phyloP scores from a whole-genome alignment of 1,140 invertebrate species.

The Sinonovacula constricta region DNA sequence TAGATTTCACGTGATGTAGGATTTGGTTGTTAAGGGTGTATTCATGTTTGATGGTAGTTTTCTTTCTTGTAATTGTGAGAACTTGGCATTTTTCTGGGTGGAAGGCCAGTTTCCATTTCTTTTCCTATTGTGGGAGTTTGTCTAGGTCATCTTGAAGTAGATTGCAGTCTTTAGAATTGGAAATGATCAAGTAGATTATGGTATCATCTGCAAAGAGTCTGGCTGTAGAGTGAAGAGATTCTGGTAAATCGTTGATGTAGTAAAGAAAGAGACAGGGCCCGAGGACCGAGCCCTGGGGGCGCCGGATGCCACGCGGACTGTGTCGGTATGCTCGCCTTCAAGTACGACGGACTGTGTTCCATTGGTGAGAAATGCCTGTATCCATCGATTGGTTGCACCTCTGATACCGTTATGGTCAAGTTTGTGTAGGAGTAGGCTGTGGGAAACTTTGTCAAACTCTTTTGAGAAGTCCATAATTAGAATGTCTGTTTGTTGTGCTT shows the following conservation, averaged over 20 bases:
- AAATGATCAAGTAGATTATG: background rate
- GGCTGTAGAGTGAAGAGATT: too few relatives aligned
- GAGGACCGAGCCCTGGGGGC: background rate
- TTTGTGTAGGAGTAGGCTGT: constrained; percentile 50
- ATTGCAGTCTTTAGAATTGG: background rate
- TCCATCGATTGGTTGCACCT: constrained; percentile 47
- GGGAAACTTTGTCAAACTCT: constrained; percentile 59
- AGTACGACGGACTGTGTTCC: constrained; percentile 48
- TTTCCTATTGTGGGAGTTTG: background rate
- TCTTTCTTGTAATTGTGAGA: background rate
- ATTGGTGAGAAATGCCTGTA: constrained; percentile 32
- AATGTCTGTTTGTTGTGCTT: constrained; percentile 25
- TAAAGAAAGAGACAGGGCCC: background rate
- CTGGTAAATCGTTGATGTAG: too few relatives aligned
- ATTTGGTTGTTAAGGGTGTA: background rate
- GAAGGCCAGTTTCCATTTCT: background rate
- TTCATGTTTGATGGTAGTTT: background rate
- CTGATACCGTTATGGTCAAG: constrained; percentile 43
- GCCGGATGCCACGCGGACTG: constrained; percentile 13
- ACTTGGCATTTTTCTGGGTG: background rate
- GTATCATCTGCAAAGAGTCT: background rate
- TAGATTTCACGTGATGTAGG: background rate
- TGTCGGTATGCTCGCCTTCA: constrained; percentile 40
- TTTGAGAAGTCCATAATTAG: constrained; percentile 55
- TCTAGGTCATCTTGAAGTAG: background rate